Conservation (phyloP, 2,888 invertebrate species). For the Brachyptera putata region DNA sequence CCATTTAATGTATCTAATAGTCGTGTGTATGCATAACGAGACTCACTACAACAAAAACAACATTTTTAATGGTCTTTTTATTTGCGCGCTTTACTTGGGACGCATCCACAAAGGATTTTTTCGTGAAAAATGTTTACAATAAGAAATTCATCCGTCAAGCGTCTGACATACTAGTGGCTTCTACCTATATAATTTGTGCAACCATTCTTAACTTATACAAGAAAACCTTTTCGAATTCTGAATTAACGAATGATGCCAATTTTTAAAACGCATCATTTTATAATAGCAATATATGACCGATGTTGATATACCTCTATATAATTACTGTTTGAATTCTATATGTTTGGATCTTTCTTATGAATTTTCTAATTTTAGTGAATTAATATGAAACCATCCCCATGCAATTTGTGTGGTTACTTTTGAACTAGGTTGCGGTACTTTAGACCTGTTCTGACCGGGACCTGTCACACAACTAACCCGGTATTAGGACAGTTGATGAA, state of each 20-base stretch:
- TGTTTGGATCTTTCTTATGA: background rate
- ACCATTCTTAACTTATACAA: conserved; percentile 13
- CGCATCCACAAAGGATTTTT: background rate
- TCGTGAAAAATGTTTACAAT: background rate
- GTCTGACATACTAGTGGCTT: conserved; percentile 8
- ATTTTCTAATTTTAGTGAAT: background rate
- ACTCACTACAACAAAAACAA: background rate
- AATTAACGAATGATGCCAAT: background rate
- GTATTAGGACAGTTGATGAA: background rate
- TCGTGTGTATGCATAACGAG: background rate
- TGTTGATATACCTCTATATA: background rate
- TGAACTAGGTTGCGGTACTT: background rate
- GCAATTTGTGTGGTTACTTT: background rate
- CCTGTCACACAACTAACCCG: background rate
- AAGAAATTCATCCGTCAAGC: conserved; percentile 21
- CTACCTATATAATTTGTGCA: conserved; percentile 3
- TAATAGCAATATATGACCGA: too few relatives aligned
- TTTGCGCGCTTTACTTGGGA: too few relatives aligned
- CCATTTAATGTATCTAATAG: background rate
- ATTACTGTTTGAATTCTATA: background rate
- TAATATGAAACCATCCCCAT: conserved; percentile 15
- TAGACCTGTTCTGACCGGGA: background rate
- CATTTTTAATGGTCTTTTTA: background rate
- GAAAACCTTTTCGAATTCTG: background rate
- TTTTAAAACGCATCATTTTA: conserved; percentile 1